Evolutionary conservation across 2,888 invertebrate genomes (phyloP).

Genomic region (Drosophila nigricruria): DNA sequence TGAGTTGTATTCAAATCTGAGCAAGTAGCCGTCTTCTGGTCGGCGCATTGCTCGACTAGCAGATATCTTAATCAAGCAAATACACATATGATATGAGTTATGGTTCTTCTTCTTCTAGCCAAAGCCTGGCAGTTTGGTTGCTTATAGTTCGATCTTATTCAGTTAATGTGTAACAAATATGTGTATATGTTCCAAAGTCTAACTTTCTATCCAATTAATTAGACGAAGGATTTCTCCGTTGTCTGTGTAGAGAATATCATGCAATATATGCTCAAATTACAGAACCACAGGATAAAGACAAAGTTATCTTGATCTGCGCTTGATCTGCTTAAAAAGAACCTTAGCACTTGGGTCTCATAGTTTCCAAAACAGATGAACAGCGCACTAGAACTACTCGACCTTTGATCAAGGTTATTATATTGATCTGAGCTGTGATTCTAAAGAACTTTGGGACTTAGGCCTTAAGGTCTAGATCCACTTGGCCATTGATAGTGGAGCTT

Average conservation of each 20-base stretch:
- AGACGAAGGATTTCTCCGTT: background rate
- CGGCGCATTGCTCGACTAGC: background rate
- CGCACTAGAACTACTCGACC: background rate
- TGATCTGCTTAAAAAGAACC: too few relatives aligned
- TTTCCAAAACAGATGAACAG: background rate
- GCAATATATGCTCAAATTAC: background rate
- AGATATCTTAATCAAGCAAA: background rate
- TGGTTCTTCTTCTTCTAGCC: background rate
- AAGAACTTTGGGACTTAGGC: too few relatives aligned
- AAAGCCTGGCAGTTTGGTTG: background rate
- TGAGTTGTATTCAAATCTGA: slow-evolving; percentile 18
- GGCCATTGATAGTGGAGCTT: too few relatives aligned
- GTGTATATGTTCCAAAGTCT: background rate
- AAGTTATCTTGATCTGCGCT: background rate
- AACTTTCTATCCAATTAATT: background rate
- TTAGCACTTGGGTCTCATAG: background rate
- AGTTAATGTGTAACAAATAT: background rate
- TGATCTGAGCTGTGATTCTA: too few relatives aligned
- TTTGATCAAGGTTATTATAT: too few relatives aligned
- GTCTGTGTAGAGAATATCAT: background rate
- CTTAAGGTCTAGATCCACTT: too few relatives aligned
- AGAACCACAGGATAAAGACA: background rate
- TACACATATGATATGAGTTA: background rate
- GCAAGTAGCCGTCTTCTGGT: background rate
- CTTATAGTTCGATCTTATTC: background rate